Evolutionary conservation across 2,797 vertebrate species (phyloP).

Genomic region (Buceros bicornis): DNA sequence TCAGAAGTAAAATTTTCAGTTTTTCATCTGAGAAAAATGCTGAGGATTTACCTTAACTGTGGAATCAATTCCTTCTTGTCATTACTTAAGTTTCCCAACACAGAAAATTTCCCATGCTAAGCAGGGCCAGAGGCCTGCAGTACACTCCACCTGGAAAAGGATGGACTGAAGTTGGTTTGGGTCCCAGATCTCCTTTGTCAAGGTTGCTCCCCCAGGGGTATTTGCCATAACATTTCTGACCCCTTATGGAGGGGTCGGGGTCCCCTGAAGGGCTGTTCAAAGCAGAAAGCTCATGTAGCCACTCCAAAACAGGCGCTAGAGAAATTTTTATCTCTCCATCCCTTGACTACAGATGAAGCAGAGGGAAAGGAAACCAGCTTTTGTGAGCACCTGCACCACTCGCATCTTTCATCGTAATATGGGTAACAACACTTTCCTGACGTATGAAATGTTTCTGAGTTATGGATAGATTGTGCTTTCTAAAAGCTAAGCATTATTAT

Average conservation of each 20-base stretch:
- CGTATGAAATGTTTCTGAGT: slow-evolving; percentile 32
- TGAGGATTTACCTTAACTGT: background rate
- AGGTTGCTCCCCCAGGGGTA: background rate
- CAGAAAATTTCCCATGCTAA: background rate
- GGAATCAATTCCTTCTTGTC: background rate
- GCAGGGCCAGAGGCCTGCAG: background rate
- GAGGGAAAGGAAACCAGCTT: background rate
- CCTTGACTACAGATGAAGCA: background rate
- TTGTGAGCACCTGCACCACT: background rate
- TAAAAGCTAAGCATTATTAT: slow-evolving; percentile 50
- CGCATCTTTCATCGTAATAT: background rate
- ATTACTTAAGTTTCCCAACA: background rate
- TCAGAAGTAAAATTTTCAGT: background rate
- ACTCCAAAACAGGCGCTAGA: background rate
- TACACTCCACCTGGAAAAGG: background rate
- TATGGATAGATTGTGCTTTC: slow-evolving; percentile 1
- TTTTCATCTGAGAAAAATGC: background rate
- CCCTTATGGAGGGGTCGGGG: rapidly evolving
- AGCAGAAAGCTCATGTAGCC: background rate
- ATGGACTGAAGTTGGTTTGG: rapidly evolving
- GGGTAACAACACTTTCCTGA: slow-evolving; percentile 31
- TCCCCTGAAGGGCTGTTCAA: background rate
- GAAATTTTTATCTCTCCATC: background rate
- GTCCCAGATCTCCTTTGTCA: background rate
- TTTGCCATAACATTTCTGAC: background rate